Conservation (phyloP, 2,888 invertebrate species). For the Encarsia formosa region DNA sequence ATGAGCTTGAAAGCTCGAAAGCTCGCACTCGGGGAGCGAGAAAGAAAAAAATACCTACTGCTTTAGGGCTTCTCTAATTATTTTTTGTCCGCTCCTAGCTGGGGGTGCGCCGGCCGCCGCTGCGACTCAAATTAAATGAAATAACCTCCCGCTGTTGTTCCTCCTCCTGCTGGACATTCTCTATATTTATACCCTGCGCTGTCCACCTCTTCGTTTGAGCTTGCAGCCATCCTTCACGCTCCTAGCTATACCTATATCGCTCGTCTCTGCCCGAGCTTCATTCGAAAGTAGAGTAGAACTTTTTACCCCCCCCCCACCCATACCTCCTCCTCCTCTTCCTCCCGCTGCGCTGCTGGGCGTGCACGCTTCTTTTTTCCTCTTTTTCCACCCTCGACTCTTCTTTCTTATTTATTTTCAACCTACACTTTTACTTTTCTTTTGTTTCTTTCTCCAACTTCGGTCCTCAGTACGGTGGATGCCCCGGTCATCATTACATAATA, state of each 20-base stretch:
- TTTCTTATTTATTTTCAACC: too few species aligned
- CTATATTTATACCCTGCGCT: too few species aligned
- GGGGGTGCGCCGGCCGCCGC: constrained; percentile 40
- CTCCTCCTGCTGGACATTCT: too few species aligned
- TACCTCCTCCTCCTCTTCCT: not conserved
- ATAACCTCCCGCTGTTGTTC: too few species aligned
- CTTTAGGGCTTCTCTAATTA: constrained; percentile 51
- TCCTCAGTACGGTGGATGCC: too few species aligned
- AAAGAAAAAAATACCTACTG: not conserved
- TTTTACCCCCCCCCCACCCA: not conserved
- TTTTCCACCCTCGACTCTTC: too few species aligned
- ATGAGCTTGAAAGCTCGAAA: constrained; percentile 24
- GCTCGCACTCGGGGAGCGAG: constrained; percentile 4
- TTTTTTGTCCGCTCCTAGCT: constrained; percentile 50
- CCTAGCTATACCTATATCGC: not conserved
- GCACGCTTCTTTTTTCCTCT: too few species aligned
- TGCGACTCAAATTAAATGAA: constrained; percentile 51
- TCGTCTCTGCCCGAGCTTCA: constrained; percentile 1
- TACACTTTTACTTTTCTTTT: too few species aligned
- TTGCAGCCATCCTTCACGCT: not conserved
- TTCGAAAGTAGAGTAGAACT: constrained; percentile 18
- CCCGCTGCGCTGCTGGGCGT: too few species aligned
- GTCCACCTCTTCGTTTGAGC: too few species aligned
- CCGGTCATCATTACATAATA: too few species aligned
- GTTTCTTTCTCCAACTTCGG: too few species aligned